Evolutionary conservation across 1,140 invertebrate genomes (phyloP), one percentile per base, ranked within the genome.

Genomic region (Brachionus paranguensis): DNA sequence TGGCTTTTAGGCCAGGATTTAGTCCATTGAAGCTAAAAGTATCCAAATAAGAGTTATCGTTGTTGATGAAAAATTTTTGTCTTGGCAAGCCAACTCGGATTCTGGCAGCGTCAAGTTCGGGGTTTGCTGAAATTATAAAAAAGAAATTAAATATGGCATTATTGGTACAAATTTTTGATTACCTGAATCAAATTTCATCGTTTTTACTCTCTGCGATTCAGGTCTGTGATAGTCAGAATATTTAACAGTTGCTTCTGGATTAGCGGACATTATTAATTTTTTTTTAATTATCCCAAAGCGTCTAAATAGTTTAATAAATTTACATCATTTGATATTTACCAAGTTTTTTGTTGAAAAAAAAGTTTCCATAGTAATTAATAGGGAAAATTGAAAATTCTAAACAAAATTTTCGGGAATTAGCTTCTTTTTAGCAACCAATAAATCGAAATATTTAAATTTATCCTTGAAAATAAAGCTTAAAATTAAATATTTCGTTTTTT

Each of bases 261-360:
- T 72, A 72, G 33, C 20, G 17, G 68, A 43, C 68, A 72, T 72
- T 68, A 24, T 68, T 33, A 14, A 33, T 33, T 12, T 7, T 68
- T 68, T 37, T 27, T 17, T 41, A 24, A 14, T 68, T 68, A 41
- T 6, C 12, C 27, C n/a, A 33, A 68, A 68, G 65, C 65, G 65
- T 68, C 65, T 68, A 68, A 68, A 68, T 68, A 68, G 33, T 37
- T 68, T n/a, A 68, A 68, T 68, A 68, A 68, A 33, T 68, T 68
- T 68, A 68, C 65, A 68, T 68, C 27, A 68, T 33, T 68, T 68
- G 14, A 33, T 68, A n/a, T 33, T 68, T 41, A 17, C 17, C 53
- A 60, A 60, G 5, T 60, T 55, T 68, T 68, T 68, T 68, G 27
- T 68, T 68, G 10, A n/a, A 33, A 41, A 65, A 33, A 33, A 68